phyloP scores from a whole-genome alignment of 2,113 vertebrate genomes.

The Gambusia holbrooki region DNA sequence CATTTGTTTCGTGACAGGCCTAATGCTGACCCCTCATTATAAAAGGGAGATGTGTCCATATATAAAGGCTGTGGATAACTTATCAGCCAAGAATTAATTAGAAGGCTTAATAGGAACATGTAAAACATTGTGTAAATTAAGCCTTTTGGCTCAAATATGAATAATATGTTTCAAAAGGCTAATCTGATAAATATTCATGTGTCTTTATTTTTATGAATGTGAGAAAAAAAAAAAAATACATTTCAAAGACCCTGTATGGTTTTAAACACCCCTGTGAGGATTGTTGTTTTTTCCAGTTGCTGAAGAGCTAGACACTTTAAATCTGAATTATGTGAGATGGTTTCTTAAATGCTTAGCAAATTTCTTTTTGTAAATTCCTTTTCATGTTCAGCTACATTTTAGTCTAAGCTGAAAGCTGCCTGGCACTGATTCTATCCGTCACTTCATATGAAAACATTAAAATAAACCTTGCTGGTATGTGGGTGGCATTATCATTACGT shows the following conservation, averaged over 20 bases:
- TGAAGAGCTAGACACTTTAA: not conserved
- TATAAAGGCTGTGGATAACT: conserved; percentile 6
- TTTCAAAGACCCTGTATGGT: conserved; percentile 35
- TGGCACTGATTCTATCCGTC: conserved; percentile 14
- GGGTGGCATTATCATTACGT: not conserved
- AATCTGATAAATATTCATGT: conserved; percentile 20
- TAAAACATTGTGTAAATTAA: not conserved
- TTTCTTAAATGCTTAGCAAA: conserved; percentile 35
- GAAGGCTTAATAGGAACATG: not conserved
- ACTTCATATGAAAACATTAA: not conserved
- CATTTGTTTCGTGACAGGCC: too few relatives aligned
- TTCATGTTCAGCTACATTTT: conserved; percentile 44
- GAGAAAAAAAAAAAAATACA: conserved; percentile 3
- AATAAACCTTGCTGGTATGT: not conserved
- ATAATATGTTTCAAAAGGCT: conserved; percentile 5
- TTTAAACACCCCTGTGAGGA: conserved; percentile 31
- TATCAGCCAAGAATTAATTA: conserved; percentile 15
- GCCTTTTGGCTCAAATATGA: conserved; percentile 21
- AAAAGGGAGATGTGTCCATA: conserved; percentile 6
- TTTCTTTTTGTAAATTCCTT: conserved; percentile 38
- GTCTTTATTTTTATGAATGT: conserved; percentile 7
- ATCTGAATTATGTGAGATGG: conserved; percentile 43
- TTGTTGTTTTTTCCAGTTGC: not conserved
- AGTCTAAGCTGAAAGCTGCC: conserved; percentile 32
- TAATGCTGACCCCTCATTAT: conserved; percentile 1